Conservation (phyloP, 1,140 invertebrate species). For the Drosophila ficusphila region DNA sequence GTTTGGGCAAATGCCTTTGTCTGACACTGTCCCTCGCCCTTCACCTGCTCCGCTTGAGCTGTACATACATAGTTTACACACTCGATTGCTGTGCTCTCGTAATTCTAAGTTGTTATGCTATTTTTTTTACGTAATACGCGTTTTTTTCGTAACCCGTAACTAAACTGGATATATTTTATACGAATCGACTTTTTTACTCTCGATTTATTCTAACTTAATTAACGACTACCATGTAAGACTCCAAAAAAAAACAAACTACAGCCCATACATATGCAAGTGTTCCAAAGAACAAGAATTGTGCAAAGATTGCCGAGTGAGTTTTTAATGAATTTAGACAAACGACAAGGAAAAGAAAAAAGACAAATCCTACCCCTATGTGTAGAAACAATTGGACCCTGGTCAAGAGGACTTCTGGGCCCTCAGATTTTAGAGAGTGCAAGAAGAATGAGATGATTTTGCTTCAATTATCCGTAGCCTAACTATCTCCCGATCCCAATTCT, state of each 20-base stretch:
- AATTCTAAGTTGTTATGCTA: constrained; percentile 70
- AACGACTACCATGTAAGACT: constrained; percentile 34
- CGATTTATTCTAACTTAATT: constrained; percentile 39
- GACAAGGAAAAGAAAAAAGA: neutral
- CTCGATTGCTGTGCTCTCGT: constrained; percentile 71
- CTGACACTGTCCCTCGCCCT: constrained; percentile 67
- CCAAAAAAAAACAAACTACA: constrained; percentile 15
- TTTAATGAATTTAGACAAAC: constrained; percentile 57
- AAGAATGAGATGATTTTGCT: constrained; percentile 22
- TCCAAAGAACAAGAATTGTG: constrained; percentile 43
- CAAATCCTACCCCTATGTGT: neutral
- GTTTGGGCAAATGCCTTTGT: constrained; percentile 49
- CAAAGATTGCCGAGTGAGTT: constrained; percentile 53
- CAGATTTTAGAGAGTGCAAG: constrained; percentile 25
- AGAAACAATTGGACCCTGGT: neutral
- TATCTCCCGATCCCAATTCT: constrained; percentile 9
- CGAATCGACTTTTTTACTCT: constrained; percentile 21
- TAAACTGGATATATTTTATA: constrained; percentile 6
- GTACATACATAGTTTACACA: constrained; percentile 73
- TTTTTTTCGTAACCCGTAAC: constrained; percentile 13
- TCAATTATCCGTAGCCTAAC: constrained; percentile 46
- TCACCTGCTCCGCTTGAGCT: constrained; percentile 65
- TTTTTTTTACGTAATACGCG: constrained; percentile 58
- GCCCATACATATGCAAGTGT: constrained; percentile 52
- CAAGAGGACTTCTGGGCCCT: neutral